Evolutionary conservation across 1,140 invertebrate genomes (phyloP).

Genomic region (Cherax quadricarinatus): DNA sequence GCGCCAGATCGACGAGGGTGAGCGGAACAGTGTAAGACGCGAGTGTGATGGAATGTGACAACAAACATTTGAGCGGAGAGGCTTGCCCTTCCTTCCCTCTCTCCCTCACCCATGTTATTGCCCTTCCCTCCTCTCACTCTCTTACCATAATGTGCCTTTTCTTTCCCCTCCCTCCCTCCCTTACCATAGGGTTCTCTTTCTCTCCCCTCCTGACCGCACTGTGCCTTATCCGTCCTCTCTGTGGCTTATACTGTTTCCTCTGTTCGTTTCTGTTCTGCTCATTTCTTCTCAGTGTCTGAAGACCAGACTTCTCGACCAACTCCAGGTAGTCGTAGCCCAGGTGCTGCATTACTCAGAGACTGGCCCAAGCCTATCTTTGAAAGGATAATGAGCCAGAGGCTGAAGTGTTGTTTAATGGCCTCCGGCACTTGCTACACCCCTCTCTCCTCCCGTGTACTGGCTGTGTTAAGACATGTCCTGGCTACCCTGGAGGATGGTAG

Average conservation of each 20-base stretch:
- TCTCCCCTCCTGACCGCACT: no score
- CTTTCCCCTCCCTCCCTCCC: background rate
- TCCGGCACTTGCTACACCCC: no score
- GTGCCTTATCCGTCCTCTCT: background rate
- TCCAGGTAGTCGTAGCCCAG: background rate
- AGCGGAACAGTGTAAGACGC: background rate
- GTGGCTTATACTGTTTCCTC: background rate
- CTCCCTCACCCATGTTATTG: background rate
- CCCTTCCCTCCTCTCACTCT: background rate
- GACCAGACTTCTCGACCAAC: background rate
- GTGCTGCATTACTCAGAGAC: background rate
- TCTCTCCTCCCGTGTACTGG: background rate
- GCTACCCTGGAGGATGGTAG: constrained; percentile 22
- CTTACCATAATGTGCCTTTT: constrained; percentile 6
- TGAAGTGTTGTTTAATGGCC: background rate
- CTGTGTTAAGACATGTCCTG: background rate
- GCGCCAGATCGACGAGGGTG: background rate
- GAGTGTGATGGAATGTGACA: background rate
- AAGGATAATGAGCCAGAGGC: background rate
- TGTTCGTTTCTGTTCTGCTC: background rate
- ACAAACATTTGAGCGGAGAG: constrained; percentile 1
- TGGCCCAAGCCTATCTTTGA: background rate
- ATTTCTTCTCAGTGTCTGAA: background rate
- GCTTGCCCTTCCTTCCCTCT: background rate
- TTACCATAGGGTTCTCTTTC: no score